Percentiles rank a stretch among this genome's conserved stretches.
Conservation (phyloP, 2,113 vertebrate species). For the Protomyctophum bolini region DNA sequence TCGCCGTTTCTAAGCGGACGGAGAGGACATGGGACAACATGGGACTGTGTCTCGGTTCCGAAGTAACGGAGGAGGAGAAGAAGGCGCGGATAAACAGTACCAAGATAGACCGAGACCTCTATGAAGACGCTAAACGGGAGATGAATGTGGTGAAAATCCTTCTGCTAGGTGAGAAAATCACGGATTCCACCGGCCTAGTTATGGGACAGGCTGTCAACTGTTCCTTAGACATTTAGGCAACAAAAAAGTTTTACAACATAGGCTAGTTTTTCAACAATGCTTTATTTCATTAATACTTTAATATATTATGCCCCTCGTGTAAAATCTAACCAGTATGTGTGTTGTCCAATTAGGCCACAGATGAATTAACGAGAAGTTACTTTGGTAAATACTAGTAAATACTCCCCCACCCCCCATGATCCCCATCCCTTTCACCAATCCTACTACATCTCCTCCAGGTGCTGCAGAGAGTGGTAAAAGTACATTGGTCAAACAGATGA, state of each 20-base stretch:
- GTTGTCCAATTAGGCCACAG: no score
- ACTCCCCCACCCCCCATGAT: neutral
- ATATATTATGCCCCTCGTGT: no score
- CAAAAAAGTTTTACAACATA: no score
- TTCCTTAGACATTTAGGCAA: no score
- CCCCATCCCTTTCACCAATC: neutral
- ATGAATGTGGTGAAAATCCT: conserved; percentile 82
- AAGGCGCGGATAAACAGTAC: conserved; percentile 72
- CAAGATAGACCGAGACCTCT: conserved; percentile 76
- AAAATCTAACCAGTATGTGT: no score
- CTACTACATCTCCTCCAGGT: conserved; percentile 52
- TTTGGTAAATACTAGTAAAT: no score
- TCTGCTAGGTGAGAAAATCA: conserved; percentile 73
- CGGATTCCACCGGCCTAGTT: neutral
- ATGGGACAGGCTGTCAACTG: no score
- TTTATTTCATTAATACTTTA: no score
- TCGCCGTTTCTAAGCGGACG: neutral
- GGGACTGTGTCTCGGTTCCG: conserved; percentile 81
- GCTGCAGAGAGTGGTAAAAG: conserved; percentile 83
- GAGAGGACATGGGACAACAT: conserved; percentile 70
- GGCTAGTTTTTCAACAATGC: no score
- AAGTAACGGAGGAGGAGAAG: conserved; percentile 78
- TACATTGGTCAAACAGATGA: conserved; percentile 84
- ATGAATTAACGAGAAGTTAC: no score
- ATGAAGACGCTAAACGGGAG: conserved; percentile 75